Evolutionary conservation across 2,888 invertebrate genomes (phyloP).

Genomic region (Gryllus longicercus): DNA sequence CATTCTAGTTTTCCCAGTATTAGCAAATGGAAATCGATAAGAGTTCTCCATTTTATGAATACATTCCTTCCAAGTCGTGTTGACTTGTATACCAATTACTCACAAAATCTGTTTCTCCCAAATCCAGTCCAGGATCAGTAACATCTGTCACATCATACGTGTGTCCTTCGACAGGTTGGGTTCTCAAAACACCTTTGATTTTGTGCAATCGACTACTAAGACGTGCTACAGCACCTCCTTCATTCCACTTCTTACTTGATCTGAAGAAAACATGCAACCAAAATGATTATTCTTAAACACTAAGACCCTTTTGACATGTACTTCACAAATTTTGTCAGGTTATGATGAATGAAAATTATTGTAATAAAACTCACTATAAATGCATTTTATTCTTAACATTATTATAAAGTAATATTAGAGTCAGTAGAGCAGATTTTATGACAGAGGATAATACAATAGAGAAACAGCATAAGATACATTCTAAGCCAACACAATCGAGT

Average conservation of each 20-base stretch:
- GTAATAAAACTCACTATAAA: no score
- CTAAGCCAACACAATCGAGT: no score
- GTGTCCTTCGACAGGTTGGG: constrained; percentile 53
- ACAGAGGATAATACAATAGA: no score
- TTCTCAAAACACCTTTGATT: constrained; percentile 59
- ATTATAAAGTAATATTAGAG: no score
- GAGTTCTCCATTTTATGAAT: no score
- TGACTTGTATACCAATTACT: not conserved
- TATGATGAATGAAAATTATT: no score
- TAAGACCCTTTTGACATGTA: not conserved
- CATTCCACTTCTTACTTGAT: constrained; percentile 42
- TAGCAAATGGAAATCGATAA: no score
- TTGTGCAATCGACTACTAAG: constrained; percentile 58
- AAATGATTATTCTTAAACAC: not conserved
- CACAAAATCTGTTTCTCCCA: constrained; percentile 42
- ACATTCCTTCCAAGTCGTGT: no score
- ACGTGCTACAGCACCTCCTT: constrained; percentile 48
- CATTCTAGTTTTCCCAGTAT: no score
- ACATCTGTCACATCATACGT: constrained; percentile 46
- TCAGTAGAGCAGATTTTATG: no score
- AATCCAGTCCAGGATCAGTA: constrained; percentile 34
- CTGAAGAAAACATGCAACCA: constrained; percentile 30
- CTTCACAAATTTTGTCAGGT: not conserved
- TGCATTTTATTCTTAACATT: no score
- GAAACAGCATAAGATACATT: no score